Percentiles rank a stretch among this genome's conserved stretches.
Conservation (phyloP, 1,140 invertebrate species). For the Zaprionus tsacasi region DNA sequence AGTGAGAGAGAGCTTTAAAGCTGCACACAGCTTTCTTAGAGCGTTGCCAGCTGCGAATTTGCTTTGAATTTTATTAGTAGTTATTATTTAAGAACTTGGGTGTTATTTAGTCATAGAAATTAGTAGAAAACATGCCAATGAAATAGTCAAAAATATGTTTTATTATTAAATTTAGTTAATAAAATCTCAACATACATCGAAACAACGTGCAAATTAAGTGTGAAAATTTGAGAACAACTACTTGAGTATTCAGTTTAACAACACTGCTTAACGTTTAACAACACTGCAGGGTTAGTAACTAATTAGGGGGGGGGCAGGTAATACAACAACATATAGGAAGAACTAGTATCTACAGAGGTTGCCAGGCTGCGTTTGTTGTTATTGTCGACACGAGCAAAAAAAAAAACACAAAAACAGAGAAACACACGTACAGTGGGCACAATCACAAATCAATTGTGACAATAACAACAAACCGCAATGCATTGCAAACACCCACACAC, state of each 20-base stretch:
- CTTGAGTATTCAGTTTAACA: slow-evolving; percentile 31
- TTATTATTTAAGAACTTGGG: neutral
- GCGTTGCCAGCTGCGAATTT: slow-evolving; percentile 51
- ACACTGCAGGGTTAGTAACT: slow-evolving; percentile 20
- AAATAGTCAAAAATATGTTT: slow-evolving; percentile 8
- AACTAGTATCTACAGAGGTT: slow-evolving; percentile 38
- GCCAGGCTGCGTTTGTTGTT: slow-evolving; percentile 43
- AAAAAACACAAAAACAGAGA: neutral
- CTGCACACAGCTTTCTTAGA: neutral
- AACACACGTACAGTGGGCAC: neutral
- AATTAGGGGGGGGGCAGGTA: slow-evolving; percentile 16
- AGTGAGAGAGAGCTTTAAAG: slow-evolving; percentile 25
- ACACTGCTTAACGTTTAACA: slow-evolving; percentile 32
- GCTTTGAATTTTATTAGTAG: slow-evolving; percentile 10
- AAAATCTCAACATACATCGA: slow-evolving; percentile 22
- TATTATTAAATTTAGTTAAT: slow-evolving; percentile 15
- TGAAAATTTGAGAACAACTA: slow-evolving; percentile 37
- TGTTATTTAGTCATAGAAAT: slow-evolving; percentile 12
- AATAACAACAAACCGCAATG: slow-evolving; percentile 32
- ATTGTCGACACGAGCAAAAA: neutral
- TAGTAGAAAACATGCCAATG: slow-evolving; percentile 68
- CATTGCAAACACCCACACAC: slow-evolving; percentile 42
- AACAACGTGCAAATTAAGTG: slow-evolving; percentile 58
- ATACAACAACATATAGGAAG: slow-evolving; percentile 38
- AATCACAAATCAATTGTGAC: neutral